phyloP scores from a whole-genome alignment of 2,113 vertebrate genomes.

The Otolemur garnettii region DNA sequence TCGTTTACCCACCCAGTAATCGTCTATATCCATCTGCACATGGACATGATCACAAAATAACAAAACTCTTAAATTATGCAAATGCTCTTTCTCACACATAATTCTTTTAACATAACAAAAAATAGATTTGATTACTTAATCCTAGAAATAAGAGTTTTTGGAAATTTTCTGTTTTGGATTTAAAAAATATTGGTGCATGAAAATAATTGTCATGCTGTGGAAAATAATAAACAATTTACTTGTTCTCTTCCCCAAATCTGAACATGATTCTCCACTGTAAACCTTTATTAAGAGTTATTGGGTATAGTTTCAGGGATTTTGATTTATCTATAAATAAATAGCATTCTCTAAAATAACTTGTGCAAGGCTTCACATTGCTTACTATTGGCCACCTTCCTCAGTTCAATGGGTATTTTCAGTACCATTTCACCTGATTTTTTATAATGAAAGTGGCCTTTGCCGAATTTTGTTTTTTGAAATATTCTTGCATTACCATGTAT shows the following conservation, averaged over 20 bases:
- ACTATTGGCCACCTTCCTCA: not conserved
- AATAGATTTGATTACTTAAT: conserved; percentile 20
- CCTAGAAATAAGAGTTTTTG: not conserved
- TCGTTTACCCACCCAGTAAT: not conserved
- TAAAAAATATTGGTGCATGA: not conserved
- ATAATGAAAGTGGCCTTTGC: not conserved
- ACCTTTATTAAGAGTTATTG: not conserved
- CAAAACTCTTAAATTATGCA: not conserved
- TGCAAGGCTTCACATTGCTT: not conserved
- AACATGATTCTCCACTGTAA: not conserved
- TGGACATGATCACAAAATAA: not conserved
- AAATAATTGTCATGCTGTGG: not conserved
- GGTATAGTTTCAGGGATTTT: not conserved
- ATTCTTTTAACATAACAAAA: not conserved
- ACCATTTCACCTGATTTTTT: not conserved
- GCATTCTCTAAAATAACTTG: not conserved
- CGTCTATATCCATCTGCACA: not conserved
- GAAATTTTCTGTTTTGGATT: not conserved
- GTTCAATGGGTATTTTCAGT: not conserved
- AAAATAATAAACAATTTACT: not conserved
- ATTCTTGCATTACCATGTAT: not conserved
- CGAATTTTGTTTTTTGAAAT: not conserved
- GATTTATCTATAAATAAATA: not conserved
- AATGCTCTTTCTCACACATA: not conserved
- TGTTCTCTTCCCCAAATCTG: not conserved